These are phyloP conservation scores for Melanostigma gelatinosum DNA, from an alignment of 2,113 vertebrate genomes.

Conservation along the genomic window DNA sequence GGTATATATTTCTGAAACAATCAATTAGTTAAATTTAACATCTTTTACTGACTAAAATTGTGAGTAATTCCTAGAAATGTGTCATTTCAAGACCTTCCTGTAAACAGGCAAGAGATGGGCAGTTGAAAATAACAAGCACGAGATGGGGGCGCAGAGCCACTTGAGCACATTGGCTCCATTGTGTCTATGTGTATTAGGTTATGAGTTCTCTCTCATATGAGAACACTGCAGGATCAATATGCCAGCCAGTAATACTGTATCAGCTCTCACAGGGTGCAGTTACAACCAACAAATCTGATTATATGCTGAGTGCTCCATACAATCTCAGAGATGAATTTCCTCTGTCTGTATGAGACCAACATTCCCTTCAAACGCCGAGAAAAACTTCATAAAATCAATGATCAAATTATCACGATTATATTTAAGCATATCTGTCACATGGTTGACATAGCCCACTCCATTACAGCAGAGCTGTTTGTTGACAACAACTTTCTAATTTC, in stretches of 20 bases:
- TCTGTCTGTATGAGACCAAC: slow-evolving; percentile 22
- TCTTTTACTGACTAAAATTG: not conserved
- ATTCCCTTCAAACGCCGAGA: not conserved
- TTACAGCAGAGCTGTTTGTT: not conserved
- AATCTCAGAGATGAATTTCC: slow-evolving; percentile 49
- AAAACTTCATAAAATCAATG: slow-evolving; percentile 8
- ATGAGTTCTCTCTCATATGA: slow-evolving; percentile 68
- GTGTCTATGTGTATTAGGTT: slow-evolving; percentile 74
- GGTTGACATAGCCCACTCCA: not conserved
- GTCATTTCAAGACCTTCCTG: slow-evolving; percentile 12
- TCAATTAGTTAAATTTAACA: not conserved
- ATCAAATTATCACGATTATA: slow-evolving; percentile 15
- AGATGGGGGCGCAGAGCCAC: slow-evolving; percentile 2
- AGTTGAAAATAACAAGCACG: slow-evolving; percentile 35
- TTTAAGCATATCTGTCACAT: slow-evolving; percentile 4
- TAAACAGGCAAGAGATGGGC: slow-evolving; percentile 20
- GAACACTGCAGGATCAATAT: slow-evolving; percentile 75
- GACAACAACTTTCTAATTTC: not conserved
- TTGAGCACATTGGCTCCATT: slow-evolving; percentile 63
- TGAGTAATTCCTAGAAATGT: slow-evolving; percentile 8
- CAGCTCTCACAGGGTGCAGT: slow-evolving; percentile 77
- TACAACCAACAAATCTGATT: slow-evolving; percentile 79
- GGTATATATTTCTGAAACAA: not conserved
- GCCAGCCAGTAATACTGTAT: slow-evolving; percentile 73
- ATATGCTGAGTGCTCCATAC: slow-evolving; percentile 74